Percentiles rank a stretch among this genome's conserved stretches.
Evolutionary conservation across 2,797 vertebrate species (phyloP).

Genomic region (Chrysocyon brachyurus): DNA sequence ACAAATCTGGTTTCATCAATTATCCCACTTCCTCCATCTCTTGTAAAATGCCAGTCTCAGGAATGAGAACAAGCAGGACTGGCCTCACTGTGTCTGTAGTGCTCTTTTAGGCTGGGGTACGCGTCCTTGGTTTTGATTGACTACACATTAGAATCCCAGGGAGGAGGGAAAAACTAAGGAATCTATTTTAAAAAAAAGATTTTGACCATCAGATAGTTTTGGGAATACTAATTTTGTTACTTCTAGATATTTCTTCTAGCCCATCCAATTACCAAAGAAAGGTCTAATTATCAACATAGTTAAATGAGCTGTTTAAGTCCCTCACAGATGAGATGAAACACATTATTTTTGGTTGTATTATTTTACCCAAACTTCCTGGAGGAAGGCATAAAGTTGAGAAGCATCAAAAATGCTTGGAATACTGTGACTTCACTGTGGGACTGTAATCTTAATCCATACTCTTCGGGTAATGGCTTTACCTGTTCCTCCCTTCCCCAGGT

Average conservation of each 20-base stretch:
- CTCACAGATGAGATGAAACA: background rate
- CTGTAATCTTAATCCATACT: background rate
- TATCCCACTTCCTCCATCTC: slow-evolving; percentile 41
- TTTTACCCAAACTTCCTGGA: background rate
- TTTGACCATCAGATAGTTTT: slow-evolving; percentile 20
- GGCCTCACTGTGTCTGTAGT: background rate
- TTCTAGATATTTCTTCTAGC: background rate
- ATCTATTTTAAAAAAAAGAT: slow-evolving; percentile 46
- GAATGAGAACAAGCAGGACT: background rate
- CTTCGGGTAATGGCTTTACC: background rate
- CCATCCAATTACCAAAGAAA: slow-evolving; percentile 2
- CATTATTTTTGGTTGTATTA: background rate
- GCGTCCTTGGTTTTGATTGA: background rate
- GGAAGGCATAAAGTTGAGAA: background rate
- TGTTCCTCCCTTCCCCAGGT: background rate
- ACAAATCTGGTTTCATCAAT: slow-evolving; percentile 66
- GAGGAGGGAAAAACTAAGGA: background rate
- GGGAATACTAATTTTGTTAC: background rate
- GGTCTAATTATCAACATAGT: background rate
- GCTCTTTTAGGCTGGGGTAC: background rate
- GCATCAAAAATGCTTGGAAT: background rate
- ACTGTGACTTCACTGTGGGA: background rate
- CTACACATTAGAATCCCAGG: background rate
- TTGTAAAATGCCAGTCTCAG: slow-evolving; percentile 49
- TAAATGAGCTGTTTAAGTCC: background rate